These are phyloP conservation scores for Musca vetustissima DNA, from an alignment of 1,140 invertebrate genomes.

Conservation along the genomic window DNA sequence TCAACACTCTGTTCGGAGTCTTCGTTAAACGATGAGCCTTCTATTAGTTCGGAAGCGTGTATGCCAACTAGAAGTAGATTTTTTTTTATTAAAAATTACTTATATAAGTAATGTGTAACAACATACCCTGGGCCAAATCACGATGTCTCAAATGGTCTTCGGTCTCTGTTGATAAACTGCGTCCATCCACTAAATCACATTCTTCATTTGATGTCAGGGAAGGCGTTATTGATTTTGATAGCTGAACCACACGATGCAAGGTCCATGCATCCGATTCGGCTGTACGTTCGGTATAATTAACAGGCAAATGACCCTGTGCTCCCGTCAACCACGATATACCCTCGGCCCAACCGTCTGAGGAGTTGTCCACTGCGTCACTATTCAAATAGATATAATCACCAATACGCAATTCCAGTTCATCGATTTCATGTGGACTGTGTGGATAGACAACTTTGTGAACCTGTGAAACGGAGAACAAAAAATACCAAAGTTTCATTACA, in stretches of 20 bases:
- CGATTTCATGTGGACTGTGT: conserved; percentile 73
- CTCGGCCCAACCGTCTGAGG: conserved; percentile 83
- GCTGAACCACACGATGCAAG: conserved; percentile 69
- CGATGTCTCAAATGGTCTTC: conserved; percentile 39
- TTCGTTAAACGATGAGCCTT: conserved; percentile 46
- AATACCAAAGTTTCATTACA: background rate
- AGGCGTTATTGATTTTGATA: conserved; percentile 57
- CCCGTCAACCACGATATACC: conserved; percentile 88
- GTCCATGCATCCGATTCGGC: conserved; percentile 91
- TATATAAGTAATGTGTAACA: no score
- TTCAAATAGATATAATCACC: conserved; percentile 86
- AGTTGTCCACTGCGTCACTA: conserved; percentile 69
- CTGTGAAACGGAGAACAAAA: conserved; percentile 55
- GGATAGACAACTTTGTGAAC: conserved; percentile 80
- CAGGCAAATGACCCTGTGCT: conserved; percentile 74
- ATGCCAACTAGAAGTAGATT: conserved; percentile 29
- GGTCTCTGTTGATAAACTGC: conserved; percentile 51
- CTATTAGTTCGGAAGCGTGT: conserved; percentile 43
- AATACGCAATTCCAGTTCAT: conserved; percentile 81
- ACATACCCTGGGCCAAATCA: conserved; percentile 37
- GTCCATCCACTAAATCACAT: conserved; percentile 57
- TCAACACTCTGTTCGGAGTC: conserved; percentile 52
- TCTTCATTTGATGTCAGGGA: conserved; percentile 57
- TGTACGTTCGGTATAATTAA: conserved; percentile 78
- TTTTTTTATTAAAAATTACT: background rate